Percentiles rank a stretch among this genome's conserved stretches.
Conservation (phyloP, 2,113 vertebrate genomes). For the Albula goreensis region DNA sequence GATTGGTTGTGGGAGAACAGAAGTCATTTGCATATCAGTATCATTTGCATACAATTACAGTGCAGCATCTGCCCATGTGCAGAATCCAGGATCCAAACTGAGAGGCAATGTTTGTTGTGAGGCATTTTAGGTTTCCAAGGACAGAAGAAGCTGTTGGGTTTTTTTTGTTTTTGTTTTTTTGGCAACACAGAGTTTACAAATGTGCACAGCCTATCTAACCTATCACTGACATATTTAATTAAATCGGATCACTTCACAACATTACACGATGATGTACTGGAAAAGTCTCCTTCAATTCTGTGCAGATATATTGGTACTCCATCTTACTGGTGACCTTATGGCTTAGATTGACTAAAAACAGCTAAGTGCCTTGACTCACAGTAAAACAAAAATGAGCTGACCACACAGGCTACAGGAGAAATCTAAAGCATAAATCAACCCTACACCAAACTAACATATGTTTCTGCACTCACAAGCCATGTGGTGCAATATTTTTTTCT, state of each 20-base stretch:
- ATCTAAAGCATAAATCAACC: constrained; percentile 7
- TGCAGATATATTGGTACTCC: background rate
- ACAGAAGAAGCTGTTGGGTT: background rate
- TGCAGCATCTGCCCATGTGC: background rate
- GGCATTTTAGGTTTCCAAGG: too few species aligned
- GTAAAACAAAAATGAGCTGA: constrained; percentile 3
- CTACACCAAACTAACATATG: background rate
- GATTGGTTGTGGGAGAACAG: background rate
- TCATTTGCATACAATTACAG: background rate
- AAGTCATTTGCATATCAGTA: background rate
- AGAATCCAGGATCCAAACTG: too few species aligned
- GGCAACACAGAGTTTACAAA: background rate
- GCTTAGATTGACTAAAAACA: background rate
- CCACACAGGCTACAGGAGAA: background rate
- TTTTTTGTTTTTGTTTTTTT: background rate
- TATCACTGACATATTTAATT: too few species aligned
- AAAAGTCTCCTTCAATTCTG: background rate
- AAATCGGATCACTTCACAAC: too few species aligned
- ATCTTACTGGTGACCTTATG: background rate
- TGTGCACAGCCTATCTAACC: background rate
- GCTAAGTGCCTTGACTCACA: background rate
- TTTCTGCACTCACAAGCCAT: background rate
- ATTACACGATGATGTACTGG: background rate
- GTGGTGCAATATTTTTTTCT: background rate
- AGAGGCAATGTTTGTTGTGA: background rate